These are phyloP conservation scores for Sphaeridia pumilis DNA, from an alignment of 2,888 invertebrate genomes.

Conservation along the genomic window DNA sequence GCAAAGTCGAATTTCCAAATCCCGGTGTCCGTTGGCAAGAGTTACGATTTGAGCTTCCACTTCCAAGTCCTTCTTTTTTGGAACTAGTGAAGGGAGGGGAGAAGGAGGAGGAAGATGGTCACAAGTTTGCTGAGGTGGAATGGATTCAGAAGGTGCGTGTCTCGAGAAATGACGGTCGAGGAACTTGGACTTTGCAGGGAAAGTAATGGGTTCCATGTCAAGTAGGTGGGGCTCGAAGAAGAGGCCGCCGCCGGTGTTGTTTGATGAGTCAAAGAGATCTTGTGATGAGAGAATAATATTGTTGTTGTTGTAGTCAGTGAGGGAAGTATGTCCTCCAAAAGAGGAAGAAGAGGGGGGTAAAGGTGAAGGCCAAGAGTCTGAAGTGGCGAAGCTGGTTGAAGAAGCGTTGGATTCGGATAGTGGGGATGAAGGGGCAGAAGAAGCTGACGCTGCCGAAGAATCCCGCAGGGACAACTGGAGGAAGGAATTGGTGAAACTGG, in stretches of 20 bases:
- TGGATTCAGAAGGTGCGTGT: not conserved
- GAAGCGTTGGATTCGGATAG: not conserved
- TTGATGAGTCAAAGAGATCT: too few relatives aligned
- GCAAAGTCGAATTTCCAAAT: constrained; percentile 34
- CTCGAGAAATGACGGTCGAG: not conserved
- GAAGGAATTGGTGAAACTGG: not conserved
- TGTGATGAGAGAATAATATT: too few relatives aligned
- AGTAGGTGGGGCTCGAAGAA: too few relatives aligned
- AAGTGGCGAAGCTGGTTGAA: not conserved
- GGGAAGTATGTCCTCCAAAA: too few relatives aligned
- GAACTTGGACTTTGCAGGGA: not conserved
- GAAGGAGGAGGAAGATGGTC: too few relatives aligned
- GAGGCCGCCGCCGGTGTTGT: too few relatives aligned
- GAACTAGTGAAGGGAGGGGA: not conserved
- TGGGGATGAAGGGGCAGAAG: not conserved
- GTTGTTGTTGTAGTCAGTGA: not conserved
- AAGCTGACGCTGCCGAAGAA: not conserved
- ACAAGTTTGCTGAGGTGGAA: not conserved
- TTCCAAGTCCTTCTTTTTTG: constrained; percentile 20
- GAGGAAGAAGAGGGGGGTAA: too few relatives aligned
- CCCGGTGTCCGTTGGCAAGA: constrained; percentile 33
- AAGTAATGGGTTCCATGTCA: too few relatives aligned
- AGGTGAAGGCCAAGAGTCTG: too few relatives aligned
- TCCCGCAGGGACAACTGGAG: not conserved
- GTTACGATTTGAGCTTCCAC: constrained; percentile 34